phyloP scores from a whole-genome alignment of 2,113 vertebrate species.

The Hemicordylus capensis region DNA sequence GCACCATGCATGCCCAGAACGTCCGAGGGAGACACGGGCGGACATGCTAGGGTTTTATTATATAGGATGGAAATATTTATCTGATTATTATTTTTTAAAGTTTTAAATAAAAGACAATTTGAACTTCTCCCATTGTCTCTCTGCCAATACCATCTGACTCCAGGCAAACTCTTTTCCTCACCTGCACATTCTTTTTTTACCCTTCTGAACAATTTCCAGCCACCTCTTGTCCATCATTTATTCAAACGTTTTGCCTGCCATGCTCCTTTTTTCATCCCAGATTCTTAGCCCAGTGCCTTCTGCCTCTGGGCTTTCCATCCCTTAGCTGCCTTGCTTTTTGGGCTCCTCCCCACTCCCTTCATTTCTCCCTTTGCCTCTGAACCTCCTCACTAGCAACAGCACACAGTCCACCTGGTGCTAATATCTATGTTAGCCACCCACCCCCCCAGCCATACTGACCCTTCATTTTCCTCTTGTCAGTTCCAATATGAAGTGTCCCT shows the following conservation, averaged over 20 bases:
- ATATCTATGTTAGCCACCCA: background rate
- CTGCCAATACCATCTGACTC: no score
- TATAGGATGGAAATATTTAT: no score
- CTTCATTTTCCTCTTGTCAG: background rate
- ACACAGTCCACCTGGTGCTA: background rate
- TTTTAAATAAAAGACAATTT: no score
- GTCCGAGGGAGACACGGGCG: no score
- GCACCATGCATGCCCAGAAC: no score
- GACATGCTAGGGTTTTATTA: no score
- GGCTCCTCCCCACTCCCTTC: background rate
- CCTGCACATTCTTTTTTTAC: background rate
- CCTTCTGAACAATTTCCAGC: background rate
- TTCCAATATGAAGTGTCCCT: background rate
- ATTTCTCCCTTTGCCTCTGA: background rate
- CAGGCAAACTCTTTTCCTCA: background rate
- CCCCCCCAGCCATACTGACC: background rate
- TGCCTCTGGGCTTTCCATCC: background rate
- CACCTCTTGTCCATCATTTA: background rate
- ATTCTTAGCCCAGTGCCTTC: background rate
- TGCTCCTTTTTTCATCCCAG: background rate
- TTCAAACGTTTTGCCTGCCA: background rate
- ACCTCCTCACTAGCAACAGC: background rate
- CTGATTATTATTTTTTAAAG: no score
- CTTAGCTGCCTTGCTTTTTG: background rate
- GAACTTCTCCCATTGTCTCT: background rate